Percentiles rank a stretch among this genome's conserved stretches.
Conservation (phyloP, 2,888 invertebrate species). For the Ectemnius cavifrons region DNA sequence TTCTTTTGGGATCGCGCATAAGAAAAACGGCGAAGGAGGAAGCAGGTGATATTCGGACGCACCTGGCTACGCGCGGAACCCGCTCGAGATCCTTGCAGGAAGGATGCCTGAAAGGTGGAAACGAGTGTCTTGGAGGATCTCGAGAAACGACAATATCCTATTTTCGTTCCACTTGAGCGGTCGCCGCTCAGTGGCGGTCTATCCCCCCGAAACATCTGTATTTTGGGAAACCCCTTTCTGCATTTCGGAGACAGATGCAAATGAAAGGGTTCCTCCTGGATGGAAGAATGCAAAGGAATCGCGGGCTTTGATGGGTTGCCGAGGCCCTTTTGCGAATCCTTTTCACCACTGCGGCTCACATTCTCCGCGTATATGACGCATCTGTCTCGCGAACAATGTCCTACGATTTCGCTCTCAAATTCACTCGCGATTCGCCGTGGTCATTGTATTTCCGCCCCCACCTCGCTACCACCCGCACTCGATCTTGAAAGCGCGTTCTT, state of each 20-base stretch:
- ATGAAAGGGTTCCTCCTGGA: slow-evolving; percentile 62
- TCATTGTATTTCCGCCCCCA: slow-evolving; percentile 52
- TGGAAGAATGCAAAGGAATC: slow-evolving; percentile 58
- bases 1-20: slow-evolving; percentile 29
- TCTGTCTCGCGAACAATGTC: slow-evolving; percentile 62
- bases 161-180: slow-evolving; percentile 69
- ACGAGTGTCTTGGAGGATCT: slow-evolving; percentile 54
- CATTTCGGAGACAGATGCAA: slow-evolving; percentile 67
- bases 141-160: slow-evolving; percentile 52
- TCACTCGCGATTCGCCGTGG: slow-evolving; percentile 55
- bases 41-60: slow-evolving; percentile 58
- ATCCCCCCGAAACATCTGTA: slow-evolving; percentile 66
- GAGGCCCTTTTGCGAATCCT: slow-evolving; percentile 57
- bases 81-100: slow-evolving; percentile 35
- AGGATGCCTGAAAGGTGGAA: slow-evolving; percentile 33
- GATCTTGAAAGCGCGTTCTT: slow-evolving; percentile 52
- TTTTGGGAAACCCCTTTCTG: slow-evolving; percentile 65
- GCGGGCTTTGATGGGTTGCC: slow-evolving; percentile 51
- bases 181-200: slow-evolving; percentile 43
- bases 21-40: slow-evolving; percentile 41
- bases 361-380: slow-evolving; percentile 55
- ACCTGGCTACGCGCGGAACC: slow-evolving; percentile 38
- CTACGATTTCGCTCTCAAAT: slow-evolving; percentile 59
- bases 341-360: slow-evolving; percentile 52
- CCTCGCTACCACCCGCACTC: slow-evolving; percentile 4